Evolutionary conservation across 1,140 invertebrate species (phyloP), one percentile per base, ranked within the genome.

Genomic region (Nylanderia fulva): DNA sequence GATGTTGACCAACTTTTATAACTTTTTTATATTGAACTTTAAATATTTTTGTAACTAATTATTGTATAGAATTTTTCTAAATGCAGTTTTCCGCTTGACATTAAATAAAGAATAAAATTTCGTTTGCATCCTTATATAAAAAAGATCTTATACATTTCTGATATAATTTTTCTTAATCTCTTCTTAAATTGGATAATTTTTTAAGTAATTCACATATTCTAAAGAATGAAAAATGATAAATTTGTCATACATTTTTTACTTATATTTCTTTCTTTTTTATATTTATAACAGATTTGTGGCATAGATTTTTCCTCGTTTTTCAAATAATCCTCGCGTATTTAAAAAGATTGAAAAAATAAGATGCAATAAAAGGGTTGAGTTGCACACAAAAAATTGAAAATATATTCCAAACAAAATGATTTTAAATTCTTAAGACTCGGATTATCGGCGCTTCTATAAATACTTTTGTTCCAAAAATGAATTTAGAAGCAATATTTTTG

Each of bases 101-200:
- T 71, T 71, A 33, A 71, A 54, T 33, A 21, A 54, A 13, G 42
- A 48, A 48, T 9, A 29, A 52, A 18, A 54, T 33, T 54, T 21
- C 15, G n/a, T 71, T 11, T 52, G 27, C 29, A 36, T 36, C 1
- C 2, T 36, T 4, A n/a, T n/a, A n/a, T n/a, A n/a, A 52, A 52
- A 54, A 24, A 7, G 29, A 33, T 72, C 2, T 2, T 58, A 72
- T 58, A 72, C 6, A 36, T 72, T 36, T 36, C 2, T 6, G 21
- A 72, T 33, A 48, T 39, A 72, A 58, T 72, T 56, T 72, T 39
- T 39, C 36, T 72, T 36, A 33, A 71, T 21, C 1, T 36, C n/a
- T 56, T 72, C 18, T 54, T 24, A 48, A 48, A 18, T 48, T 48
- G 45, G 1, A 45, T 45, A 15, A 11, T 56, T 56, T 15, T 72